Percentiles rank a stretch among this genome's conserved stretches.
Evolutionary conservation across 1,140 invertebrate species (phyloP).

Genomic region (Carposina sasakii): DNA sequence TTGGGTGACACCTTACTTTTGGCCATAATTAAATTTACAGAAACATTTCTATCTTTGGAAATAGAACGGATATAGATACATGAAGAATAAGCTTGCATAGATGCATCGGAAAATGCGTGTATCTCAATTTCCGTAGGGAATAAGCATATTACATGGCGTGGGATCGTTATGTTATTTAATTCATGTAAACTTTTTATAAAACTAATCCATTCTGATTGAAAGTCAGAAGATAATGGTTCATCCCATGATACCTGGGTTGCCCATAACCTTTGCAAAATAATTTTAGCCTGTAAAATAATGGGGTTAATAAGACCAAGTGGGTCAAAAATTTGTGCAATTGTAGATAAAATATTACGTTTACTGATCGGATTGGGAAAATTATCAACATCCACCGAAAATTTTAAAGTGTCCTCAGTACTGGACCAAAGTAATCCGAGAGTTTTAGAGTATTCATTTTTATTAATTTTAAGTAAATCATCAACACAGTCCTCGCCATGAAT

Average conservation of each 20-base stretch:
- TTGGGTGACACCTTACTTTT: neutral
- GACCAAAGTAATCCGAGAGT: neutral
- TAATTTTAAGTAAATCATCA: neutral
- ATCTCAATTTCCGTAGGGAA: neutral
- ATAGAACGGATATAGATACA: neutral
- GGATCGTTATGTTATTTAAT: neutral
- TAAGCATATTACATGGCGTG: neutral
- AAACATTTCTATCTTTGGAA: neutral
- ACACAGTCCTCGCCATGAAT: neutral
- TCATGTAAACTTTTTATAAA: neutral
- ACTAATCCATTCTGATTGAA: neutral
- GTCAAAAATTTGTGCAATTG: conserved; percentile 1
- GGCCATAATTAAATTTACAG: neutral
- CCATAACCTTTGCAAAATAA: conserved; percentile 3
- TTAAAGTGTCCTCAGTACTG: neutral
- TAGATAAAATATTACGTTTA: neutral
- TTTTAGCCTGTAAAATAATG: neutral
- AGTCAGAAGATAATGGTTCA: neutral
- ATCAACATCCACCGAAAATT: neutral
- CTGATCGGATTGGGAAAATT: neutral
- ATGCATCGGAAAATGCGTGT: conserved; percentile 1
- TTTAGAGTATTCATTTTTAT: neutral
- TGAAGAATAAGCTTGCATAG: neutral
- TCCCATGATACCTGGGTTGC: neutral
- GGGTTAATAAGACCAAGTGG: conserved; percentile 3